Evolutionary conservation across 2,888 invertebrate genomes (phyloP).

Genomic region (Hyppa rectilinea): DNA sequence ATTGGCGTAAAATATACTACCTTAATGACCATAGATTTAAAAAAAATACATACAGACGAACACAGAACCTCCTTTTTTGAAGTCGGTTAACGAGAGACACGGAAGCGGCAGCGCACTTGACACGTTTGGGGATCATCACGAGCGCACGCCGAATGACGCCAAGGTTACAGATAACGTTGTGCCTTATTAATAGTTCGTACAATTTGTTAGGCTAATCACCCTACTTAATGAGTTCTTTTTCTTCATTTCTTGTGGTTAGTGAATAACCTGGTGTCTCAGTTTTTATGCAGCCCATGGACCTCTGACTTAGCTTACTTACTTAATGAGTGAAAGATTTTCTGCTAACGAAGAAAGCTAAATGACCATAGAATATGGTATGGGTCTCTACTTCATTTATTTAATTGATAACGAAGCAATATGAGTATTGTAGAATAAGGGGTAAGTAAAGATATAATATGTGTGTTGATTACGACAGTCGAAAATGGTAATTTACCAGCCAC

Average conservation of each 20-base stretch:
- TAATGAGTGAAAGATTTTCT: constrained; percentile 6
- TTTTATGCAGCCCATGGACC: too few relatives aligned
- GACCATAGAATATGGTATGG: not conserved
- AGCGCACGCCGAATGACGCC: constrained; percentile 6
- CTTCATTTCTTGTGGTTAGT: too few relatives aligned
- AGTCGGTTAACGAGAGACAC: too few relatives aligned
- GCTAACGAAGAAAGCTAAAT: not conserved
- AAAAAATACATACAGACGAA: too few relatives aligned
- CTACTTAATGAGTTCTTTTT: not conserved
- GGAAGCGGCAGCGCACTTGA: constrained; percentile 43
- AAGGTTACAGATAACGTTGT: constrained; percentile 34
- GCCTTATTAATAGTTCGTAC: constrained; percentile 2
- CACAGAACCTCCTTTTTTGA: too few relatives aligned
- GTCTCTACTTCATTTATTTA: too few relatives aligned
- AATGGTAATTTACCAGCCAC: not conserved
- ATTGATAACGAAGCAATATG: too few relatives aligned
- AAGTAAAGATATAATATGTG: not conserved
- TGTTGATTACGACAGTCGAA: not conserved
- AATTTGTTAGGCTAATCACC: not conserved
- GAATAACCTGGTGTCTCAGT: too few relatives aligned
- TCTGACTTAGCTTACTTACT: too few relatives aligned
- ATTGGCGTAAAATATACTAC: too few relatives aligned
- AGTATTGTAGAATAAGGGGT: not conserved
- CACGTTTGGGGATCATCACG: constrained; percentile 47
- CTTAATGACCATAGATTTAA: too few relatives aligned